A percentile compares a stretch with the other conserved stretches of the same genome.
Evolutionary conservation across 1,140 invertebrate genomes (phyloP).

Genomic region (Hypothenemus hampei): DNA sequence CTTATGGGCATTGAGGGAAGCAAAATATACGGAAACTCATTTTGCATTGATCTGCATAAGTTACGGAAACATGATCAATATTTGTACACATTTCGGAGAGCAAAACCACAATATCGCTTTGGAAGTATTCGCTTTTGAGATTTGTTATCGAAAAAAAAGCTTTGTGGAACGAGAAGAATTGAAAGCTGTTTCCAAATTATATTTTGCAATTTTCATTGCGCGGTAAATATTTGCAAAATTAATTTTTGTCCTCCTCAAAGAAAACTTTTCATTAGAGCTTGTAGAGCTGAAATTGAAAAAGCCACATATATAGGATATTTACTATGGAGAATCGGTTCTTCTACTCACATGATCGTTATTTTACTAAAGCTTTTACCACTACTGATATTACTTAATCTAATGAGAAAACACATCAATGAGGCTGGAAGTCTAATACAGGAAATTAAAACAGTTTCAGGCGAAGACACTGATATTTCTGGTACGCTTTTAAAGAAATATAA

Average conservation of each 20-base stretch:
- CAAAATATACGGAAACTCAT: slow-evolving; percentile 47
- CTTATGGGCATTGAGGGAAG: slow-evolving; percentile 51
- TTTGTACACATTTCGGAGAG: slow-evolving; percentile 31
- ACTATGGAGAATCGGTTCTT: slow-evolving; percentile 42
- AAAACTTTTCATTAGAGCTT: slow-evolving; percentile 21
- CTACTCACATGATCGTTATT: slow-evolving; percentile 39
- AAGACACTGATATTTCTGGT: slow-evolving; percentile 48
- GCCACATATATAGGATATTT: slow-evolving; percentile 46
- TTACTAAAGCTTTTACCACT: slow-evolving; percentile 45
- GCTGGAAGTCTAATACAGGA: slow-evolving; percentile 44
- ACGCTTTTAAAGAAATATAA: background rate
- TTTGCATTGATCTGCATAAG: slow-evolving; percentile 50
- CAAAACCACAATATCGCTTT: slow-evolving; percentile 35
- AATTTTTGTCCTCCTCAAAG: slow-evolving; percentile 2
- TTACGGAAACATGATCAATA: slow-evolving; percentile 51
- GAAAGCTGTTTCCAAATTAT: slow-evolving; percentile 47
- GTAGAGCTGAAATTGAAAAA: slow-evolving; percentile 42
- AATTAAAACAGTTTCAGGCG: slow-evolving; percentile 44
- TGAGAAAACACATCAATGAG: slow-evolving; percentile 43
- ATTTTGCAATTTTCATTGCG: slow-evolving; percentile 48
- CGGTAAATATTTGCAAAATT: slow-evolving; percentile 36
- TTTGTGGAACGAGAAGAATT: slow-evolving; percentile 47
- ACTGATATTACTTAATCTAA: slow-evolving; percentile 44
- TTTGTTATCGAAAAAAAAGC: slow-evolving; percentile 44
- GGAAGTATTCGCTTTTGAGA: slow-evolving; percentile 42